Percentiles rank a stretch among this genome's conserved stretches.
Conservation (phyloP, 2,797 vertebrate species). For the Gambelia wislizenii region DNA sequence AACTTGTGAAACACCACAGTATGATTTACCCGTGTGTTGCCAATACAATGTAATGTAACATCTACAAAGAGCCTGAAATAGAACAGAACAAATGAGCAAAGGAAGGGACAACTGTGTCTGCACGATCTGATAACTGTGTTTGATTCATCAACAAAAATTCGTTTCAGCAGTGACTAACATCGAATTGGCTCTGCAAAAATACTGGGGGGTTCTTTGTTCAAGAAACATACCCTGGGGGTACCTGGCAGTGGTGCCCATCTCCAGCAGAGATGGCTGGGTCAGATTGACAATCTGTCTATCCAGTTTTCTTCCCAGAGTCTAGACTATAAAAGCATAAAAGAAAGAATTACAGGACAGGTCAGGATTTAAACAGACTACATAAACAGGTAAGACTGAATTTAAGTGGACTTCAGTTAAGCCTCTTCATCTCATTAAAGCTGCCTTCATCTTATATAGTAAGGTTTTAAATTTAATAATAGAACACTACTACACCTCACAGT, state of each 20-base stretch:
- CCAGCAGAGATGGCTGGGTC: not conserved
- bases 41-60: not conserved
- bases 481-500: conserved; percentile 72
- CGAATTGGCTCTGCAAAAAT: not conserved
- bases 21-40: not conserved
- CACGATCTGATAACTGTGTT: conserved; percentile 10
- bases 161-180: not conserved
- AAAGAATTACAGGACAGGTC: conserved; percentile 66
- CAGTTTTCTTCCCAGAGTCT: conserved; percentile 42
- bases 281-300: conserved; percentile 50
- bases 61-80: not conserved
- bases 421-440: conserved; percentile 85
- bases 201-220: not conserved
- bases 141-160: conserved; percentile 13
- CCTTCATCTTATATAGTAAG: conserved; percentile 75
- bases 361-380: conserved; percentile 74
- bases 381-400: conserved; percentile 81
- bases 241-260: not conserved
- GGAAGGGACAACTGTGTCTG: not conserved
- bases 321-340: conserved; percentile 59
- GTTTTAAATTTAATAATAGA: conserved; percentile 80
- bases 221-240: conserved; percentile 4
- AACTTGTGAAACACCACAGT: not conserved
- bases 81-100: not conserved
- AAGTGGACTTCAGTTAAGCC: conserved; percentile 84